phyloP scores from a whole-genome alignment of 2,113 vertebrate genomes.

The Rafetus swinhoei region DNA sequence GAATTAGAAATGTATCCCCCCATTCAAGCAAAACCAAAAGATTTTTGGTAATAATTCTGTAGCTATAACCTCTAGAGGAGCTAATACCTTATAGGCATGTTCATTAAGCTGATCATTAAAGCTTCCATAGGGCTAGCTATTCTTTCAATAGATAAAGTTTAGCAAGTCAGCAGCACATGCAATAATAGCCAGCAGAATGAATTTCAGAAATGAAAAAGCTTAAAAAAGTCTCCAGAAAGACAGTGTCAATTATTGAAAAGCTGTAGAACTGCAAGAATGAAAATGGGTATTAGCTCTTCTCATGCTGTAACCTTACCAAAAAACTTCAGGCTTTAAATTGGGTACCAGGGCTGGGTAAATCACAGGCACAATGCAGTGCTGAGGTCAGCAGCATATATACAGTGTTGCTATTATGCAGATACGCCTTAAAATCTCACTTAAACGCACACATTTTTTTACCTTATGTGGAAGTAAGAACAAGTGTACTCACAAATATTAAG shows the following conservation, averaged over 20 bases:
- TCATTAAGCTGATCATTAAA: background rate
- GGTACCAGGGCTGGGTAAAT: background rate
- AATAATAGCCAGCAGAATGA: background rate
- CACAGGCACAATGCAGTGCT: accelerated
- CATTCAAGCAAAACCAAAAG: background rate
- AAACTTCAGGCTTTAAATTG: background rate
- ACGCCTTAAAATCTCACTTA: background rate
- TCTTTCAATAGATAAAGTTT: background rate
- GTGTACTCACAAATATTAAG: background rate
- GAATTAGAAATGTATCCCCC: background rate
- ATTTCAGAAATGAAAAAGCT: background rate
- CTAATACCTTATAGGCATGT: background rate
- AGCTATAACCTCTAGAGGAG: background rate
- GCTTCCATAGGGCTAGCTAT: background rate
- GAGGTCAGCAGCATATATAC: background rate
- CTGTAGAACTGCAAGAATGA: background rate
- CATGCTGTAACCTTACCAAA: background rate
- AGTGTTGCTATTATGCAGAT: background rate
- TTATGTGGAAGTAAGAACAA: background rate
- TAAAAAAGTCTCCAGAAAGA: background rate
- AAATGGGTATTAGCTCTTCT: background rate
- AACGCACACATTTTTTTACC: background rate
- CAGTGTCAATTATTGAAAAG: background rate
- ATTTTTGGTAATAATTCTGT: background rate
- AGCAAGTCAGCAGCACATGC: background rate